A percentile compares a stretch with the other conserved stretches of the same genome.
phyloP scores from a whole-genome alignment of 2,113 vertebrate genomes.

The Suricata suricatta region DNA sequence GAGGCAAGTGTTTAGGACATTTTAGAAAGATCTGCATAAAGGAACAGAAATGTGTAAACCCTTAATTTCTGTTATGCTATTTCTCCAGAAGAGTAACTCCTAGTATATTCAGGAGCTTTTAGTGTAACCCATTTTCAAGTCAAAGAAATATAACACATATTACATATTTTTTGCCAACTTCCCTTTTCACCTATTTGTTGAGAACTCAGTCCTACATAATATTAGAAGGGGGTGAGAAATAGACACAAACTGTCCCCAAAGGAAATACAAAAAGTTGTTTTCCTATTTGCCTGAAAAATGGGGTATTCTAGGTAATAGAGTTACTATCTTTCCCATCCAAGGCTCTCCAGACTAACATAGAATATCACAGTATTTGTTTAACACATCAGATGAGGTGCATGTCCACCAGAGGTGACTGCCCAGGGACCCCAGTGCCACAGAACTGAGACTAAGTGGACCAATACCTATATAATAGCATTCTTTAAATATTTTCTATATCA shows the following conservation, averaged over 20 bases:
- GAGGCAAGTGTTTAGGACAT: not conserved
- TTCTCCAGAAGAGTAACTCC: not conserved
- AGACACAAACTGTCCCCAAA: not conserved
- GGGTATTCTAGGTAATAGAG: not conserved
- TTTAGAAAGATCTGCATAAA: constrained; percentile 6
- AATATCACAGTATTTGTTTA: not conserved
- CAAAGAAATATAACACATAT: not conserved
- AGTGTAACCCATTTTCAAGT: not conserved
- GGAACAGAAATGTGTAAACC: not conserved
- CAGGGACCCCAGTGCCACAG: not conserved
- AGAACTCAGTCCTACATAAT: not conserved
- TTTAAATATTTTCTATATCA: not conserved
- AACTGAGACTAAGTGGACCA: not conserved
- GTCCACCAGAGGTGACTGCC: not conserved
- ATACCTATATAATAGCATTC: not conserved
- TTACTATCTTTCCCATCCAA: not conserved
- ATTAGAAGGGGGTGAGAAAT: not conserved
- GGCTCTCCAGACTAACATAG: not conserved
- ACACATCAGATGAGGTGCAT: not conserved
- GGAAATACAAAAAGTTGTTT: not conserved
- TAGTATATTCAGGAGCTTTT: not conserved
- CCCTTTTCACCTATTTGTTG: not conserved
- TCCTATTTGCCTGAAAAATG: not conserved
- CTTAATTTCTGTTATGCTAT: not conserved
- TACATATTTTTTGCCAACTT: not conserved